phyloP scores from a whole-genome alignment of 35 echinoderm and acorn worm species.

The Lytechinus pictus region DNA sequence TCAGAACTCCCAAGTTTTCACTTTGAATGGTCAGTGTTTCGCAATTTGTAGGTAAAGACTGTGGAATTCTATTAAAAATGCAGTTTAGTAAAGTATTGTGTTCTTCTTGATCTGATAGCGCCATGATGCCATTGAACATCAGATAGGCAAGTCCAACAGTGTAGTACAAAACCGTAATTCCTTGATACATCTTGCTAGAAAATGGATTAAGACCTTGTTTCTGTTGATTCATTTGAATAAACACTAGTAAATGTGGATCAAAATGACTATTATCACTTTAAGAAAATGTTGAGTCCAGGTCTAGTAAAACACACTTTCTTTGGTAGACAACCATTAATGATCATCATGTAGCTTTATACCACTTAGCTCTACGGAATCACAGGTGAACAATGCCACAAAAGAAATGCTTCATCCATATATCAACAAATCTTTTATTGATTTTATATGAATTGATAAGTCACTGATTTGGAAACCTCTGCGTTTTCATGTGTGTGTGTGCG shows the following conservation, averaged over 20 bases:
- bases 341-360: not conserved
- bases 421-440: not conserved
- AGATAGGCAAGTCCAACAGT: not conserved
- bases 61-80: constrained; percentile 22
- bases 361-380: not conserved
- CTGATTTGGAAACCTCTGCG: not conserved
- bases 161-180: not conserved
- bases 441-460: not conserved
- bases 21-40: constrained; percentile 9
- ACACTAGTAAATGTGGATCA: not conserved
- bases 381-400: not conserved
- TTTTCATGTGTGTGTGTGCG: no score
- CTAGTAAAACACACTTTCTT: not conserved
- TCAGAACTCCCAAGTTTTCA: not conserved
- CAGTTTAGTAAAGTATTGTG: not conserved
- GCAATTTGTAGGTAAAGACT: not conserved
- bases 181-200: not conserved
- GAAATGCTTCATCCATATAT: not conserved
- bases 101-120: not conserved
- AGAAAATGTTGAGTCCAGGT: not conserved
- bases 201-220: not conserved
- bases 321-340: not conserved
- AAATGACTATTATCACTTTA: not conserved
- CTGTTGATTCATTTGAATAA: no score
- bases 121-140: not conserved